Conservation (phyloP, 2,888 invertebrate genomes). For the Camptogramma bilineatum region DNA sequence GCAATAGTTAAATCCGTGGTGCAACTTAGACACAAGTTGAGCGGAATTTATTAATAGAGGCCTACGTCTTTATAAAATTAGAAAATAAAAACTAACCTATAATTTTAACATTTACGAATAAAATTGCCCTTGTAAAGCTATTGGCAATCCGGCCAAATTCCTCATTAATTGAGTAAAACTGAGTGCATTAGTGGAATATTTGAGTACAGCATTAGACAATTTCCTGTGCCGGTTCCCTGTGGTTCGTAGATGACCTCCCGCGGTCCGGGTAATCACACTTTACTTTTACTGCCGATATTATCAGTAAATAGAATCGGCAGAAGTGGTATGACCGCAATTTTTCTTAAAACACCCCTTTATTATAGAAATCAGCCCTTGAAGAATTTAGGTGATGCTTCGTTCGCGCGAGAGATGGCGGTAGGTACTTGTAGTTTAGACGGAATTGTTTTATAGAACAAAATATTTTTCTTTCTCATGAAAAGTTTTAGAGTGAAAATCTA, state of each 20-base stretch:
- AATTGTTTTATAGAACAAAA: conserved; percentile 1
- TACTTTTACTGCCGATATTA: conserved; percentile 68
- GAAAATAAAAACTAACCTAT: too few species aligned
- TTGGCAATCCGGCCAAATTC: conserved; percentile 25
- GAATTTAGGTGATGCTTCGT: conserved; percentile 19
- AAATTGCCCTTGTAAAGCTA: not conserved
- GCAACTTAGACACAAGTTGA: too few species aligned
- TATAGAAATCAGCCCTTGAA: conserved; percentile 28
- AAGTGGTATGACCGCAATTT: conserved; percentile 47
- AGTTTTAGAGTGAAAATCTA: too few species aligned
- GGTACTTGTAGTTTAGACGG: conserved; percentile 12
- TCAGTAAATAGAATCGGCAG: conserved; percentile 52
- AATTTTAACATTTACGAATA: not conserved
- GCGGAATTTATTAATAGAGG: too few species aligned
- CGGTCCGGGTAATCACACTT: conserved; percentile 64
- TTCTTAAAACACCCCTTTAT: conserved; percentile 40
- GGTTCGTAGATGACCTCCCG: conserved; percentile 62
- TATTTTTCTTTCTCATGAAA: not conserved
- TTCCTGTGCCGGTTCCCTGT: conserved; percentile 61
- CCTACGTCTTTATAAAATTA: too few species aligned
- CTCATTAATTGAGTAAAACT: conserved; percentile 44
- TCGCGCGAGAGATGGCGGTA: conserved; percentile 38
- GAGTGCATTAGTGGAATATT: conserved; percentile 55
- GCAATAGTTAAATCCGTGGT: too few species aligned
- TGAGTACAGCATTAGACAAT: conserved; percentile 71